A percentile compares a stretch with the other conserved stretches of the same genome.
These are phyloP conservation scores for Drosophila takahashii DNA, from an alignment of 1,140 invertebrate genomes.

Conservation along the genomic window DNA sequence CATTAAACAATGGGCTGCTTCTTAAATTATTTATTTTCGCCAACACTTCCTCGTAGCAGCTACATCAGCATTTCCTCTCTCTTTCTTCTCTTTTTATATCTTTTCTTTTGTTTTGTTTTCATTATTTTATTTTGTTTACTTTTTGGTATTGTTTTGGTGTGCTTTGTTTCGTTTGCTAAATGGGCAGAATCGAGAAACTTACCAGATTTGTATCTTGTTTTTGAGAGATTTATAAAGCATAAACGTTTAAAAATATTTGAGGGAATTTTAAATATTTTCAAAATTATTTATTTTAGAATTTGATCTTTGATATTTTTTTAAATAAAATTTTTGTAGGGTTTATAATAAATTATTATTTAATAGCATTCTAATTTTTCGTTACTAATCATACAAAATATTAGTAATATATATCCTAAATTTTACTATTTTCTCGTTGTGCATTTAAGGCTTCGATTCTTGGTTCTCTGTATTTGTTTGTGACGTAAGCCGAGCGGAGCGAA, in stretches of 20 bases:
- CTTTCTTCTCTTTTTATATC: conserved; percentile 2
- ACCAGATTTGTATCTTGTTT: neutral
- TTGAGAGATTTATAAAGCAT: neutral
- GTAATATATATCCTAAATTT: neutral
- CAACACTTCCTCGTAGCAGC: conserved; percentile 45
- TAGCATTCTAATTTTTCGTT: no score
- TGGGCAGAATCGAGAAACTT: neutral
- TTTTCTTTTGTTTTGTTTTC: conserved; percentile 30
- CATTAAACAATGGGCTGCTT: conserved; percentile 55
- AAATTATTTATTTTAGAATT: no score
- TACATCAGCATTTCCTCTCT: conserved; percentile 17
- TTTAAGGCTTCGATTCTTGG: neutral
- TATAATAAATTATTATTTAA: no score
- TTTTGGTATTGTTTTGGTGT: conserved; percentile 23
- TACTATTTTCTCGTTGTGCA: neutral
- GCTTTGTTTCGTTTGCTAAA: conserved; percentile 8
- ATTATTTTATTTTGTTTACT: conserved; percentile 49
- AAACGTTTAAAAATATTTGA: neutral
- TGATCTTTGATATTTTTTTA: no score
- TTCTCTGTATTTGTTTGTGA: conserved; percentile 37
- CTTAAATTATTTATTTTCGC: conserved; percentile 51
- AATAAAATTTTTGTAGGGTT: no score
- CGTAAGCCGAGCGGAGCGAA: conserved; percentile 45
- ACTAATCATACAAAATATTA: no score
- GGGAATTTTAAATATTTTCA: no score